These are phyloP conservation scores for Eumerus sabulonum DNA, from an alignment of 2,888 invertebrate genomes.

Conservation along the genomic window DNA sequence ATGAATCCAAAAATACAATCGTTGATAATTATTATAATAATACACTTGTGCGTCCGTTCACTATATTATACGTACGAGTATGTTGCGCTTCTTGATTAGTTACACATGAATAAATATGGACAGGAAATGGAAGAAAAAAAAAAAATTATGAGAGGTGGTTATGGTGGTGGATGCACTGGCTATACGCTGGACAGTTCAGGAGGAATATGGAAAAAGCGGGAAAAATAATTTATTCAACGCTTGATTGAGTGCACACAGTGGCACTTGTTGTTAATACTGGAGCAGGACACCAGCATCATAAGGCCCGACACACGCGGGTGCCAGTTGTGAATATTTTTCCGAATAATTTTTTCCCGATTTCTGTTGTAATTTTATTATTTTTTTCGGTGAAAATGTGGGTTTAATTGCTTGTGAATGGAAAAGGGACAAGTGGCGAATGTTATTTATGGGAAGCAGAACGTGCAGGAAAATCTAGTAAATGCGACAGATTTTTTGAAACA, in stretches of 20 bases:
- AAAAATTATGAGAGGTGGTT: slow-evolving; percentile 6
- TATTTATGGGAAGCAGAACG: slow-evolving; percentile 42
- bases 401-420: slow-evolving; percentile 64
- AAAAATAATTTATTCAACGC: slow-evolving; percentile 56
- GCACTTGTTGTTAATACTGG: slow-evolving; percentile 45
- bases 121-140: slow-evolving; percentile 41
- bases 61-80: too few relatives aligned
- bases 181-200: slow-evolving; percentile 39
- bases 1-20: slow-evolving; percentile 67
- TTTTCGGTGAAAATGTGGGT: slow-evolving; percentile 43
- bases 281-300: slow-evolving; percentile 59
- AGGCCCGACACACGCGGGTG: slow-evolving; percentile 47
- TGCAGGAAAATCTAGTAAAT: too few relatives aligned
- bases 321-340: slow-evolving; percentile 46
- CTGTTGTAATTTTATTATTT: slow-evolving; percentile 24
- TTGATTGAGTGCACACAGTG: slow-evolving; percentile 59
- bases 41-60: slow-evolving; percentile 60
- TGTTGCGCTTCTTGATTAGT: slow-evolving; percentile 61
- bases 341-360: slow-evolving; percentile 19
- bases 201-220: slow-evolving; percentile 10
- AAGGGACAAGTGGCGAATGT: slow-evolving; percentile 42
- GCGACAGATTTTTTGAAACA: too few relatives aligned
- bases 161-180: slow-evolving; percentile 7
- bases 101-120: slow-evolving; percentile 63
- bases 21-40: slow-evolving; percentile 68